These are phyloP conservation scores for Gallinago nigripennis DNA, from an alignment of 2,797 vertebrate genomes.

Conservation along the genomic window DNA sequence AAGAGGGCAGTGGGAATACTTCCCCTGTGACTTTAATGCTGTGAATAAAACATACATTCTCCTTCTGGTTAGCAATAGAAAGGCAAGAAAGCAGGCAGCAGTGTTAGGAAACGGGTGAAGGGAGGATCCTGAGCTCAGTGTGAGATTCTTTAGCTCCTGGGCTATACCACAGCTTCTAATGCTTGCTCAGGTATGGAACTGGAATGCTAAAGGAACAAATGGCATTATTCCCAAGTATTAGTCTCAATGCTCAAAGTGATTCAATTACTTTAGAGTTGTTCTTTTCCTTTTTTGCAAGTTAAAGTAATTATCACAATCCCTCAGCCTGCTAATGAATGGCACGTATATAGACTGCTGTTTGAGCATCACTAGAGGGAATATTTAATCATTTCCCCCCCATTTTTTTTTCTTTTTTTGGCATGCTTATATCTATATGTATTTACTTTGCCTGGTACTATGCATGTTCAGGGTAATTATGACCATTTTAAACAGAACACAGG, in stretches of 20 bases:
- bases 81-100: not conserved
- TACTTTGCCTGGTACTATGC: not conserved
- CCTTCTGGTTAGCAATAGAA: not conserved
- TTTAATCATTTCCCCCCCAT: not conserved
- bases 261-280: not conserved
- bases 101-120: not conserved
- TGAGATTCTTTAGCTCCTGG: not conserved
- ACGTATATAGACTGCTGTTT: not conserved
- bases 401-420: not conserved
- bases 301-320: not conserved
- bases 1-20: not conserved
- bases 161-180: not conserved
- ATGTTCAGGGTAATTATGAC: not conserved
- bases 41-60: not conserved
- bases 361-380: not conserved
- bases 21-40: not conserved
- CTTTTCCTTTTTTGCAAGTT: not conserved
- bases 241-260: not conserved
- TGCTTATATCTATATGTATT: not conserved
- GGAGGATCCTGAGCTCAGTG: not conserved
- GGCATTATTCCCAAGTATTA: not conserved
- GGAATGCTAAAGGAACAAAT: not conserved
- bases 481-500: slow-evolving; percentile 18
- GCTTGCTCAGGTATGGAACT: not conserved
- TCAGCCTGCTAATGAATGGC: not conserved